Percentiles rank a stretch among this genome's conserved stretches.
Evolutionary conservation across 2,113 vertebrate species (phyloP).

Genomic region (Jacana jacana): DNA sequence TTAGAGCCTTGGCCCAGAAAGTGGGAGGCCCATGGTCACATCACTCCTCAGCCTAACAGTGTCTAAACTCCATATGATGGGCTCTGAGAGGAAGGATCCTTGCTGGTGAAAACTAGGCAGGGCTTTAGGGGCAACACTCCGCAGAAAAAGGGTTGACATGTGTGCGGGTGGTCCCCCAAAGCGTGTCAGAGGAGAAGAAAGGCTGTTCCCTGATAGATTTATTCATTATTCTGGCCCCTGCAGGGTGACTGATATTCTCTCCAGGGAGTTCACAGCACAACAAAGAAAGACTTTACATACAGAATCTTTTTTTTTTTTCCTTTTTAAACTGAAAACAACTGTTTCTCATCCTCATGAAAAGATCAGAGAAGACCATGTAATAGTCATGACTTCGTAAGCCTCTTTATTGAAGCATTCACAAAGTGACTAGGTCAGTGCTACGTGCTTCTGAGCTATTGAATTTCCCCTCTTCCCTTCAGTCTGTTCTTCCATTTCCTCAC

Average conservation of each 20-base stretch:
- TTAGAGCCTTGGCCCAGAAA: background rate
- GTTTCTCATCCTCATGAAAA: conserved; percentile 47
- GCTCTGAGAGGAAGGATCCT: background rate
- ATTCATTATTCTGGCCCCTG: conserved; percentile 61
- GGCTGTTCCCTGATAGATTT: conserved; percentile 40
- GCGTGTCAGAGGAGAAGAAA: conserved; percentile 53
- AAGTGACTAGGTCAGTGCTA: conserved; percentile 40
- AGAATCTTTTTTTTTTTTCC: background rate
- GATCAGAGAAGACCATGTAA: conserved; percentile 61
- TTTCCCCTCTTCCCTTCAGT: background rate
- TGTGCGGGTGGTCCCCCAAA: conserved; percentile 13
- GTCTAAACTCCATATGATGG: background rate
- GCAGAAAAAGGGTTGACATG: background rate
- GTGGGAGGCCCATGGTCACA: background rate
- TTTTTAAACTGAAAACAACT: conserved; percentile 49
- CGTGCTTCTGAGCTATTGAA: conserved; percentile 16
- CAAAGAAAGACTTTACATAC: conserved; percentile 46
- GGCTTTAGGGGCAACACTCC: background rate
- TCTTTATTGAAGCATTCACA: conserved; percentile 41
- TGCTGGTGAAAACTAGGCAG: background rate
- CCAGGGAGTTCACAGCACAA: conserved; percentile 36
- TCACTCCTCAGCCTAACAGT: background rate
- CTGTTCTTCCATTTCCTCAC: conserved; percentile 47
- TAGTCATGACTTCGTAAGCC: conserved; percentile 55
- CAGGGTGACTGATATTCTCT: conserved; percentile 46